Conservation (phyloP, 2,113 vertebrate species). For the Chamaetylas fuelleborni region DNA sequence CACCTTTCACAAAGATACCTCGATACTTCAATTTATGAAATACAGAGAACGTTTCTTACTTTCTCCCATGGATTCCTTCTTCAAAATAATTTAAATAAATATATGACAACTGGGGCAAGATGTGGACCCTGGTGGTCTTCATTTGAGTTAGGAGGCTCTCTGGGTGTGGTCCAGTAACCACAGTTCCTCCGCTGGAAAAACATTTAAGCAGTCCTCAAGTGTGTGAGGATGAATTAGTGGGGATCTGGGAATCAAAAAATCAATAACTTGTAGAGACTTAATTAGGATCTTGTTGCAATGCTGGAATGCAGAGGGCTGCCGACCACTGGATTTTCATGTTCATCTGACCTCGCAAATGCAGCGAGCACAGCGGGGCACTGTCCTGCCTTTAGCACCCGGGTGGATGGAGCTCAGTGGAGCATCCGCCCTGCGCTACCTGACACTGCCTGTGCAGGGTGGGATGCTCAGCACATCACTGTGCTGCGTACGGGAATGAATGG, state of each 20-base stretch:
- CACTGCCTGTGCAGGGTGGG: background rate
- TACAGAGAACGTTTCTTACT: background rate
- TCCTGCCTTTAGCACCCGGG: background rate
- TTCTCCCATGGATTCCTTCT: background rate
- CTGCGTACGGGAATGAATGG: slow-evolving; percentile 1
- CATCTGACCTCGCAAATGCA: background rate
- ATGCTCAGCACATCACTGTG: background rate
- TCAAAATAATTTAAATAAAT: background rate
- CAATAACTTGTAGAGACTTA: background rate
- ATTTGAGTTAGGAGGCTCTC: background rate
- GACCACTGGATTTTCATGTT: background rate
- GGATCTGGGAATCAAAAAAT: background rate
- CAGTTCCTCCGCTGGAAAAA: background rate
- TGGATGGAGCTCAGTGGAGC: background rate
- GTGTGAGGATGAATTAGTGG: background rate
- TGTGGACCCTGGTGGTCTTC: background rate
- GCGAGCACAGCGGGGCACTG: background rate
- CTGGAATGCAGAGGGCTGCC: background rate
- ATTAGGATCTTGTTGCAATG: background rate
- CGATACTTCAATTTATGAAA: background rate
- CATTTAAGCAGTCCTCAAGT: background rate
- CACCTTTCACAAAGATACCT: background rate
- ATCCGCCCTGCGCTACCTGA: background rate
- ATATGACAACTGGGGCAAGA: background rate
- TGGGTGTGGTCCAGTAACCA: background rate